Evolutionary conservation across 1,140 invertebrate genomes (phyloP), one percentile per base, ranked within the genome.

Genomic region (Macrocentrus cingulum): DNA sequence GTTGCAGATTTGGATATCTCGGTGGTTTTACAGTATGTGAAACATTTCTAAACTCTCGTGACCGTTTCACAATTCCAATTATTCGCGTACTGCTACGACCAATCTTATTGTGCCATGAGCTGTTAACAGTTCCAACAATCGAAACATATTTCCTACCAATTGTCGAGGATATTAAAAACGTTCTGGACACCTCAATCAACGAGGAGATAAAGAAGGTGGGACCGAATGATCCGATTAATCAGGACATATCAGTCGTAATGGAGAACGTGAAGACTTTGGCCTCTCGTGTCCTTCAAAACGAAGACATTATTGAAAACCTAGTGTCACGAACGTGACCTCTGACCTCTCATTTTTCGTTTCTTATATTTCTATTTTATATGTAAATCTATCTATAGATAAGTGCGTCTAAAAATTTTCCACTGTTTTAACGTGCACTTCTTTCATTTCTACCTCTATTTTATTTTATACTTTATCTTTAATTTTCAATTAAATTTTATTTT

Each of bases 191-290:
- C 78, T 81, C 98, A 68, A 94, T 92, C n/a, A 96, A 98, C 78
- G 95, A 98, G 60, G 95, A 98, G 76, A 77, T 99, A 44, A 98
- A 98, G 75, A 91, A 94, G 66, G 95, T 98, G 80, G 93, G 94
- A 0, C 95, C 97, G 77, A 95, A 94, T 68, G 95, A 97, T 82
- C 90, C 92, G 42, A 94, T 95, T 76, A 95, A 92, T 72, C 94
- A 97, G 80, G 90, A 91, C 19, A 91, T 97, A 60, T 94, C 92
- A 49, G 88, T 90, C 52, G 90, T 96, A 68, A 92, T 96, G 48
- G 88, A 92, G 80, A 88, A 91, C 32, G 87, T 94, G 36, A 97
- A 97, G 80, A 91, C 88, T 74, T 83, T 98, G 57, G 91, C 92
- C 8, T 87, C 88, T 23, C 82, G 88, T 59, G 82, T 93, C 50